Evolutionary conservation across 2,888 invertebrate species (phyloP).

Genomic region (Drosophila longiperda): DNA sequence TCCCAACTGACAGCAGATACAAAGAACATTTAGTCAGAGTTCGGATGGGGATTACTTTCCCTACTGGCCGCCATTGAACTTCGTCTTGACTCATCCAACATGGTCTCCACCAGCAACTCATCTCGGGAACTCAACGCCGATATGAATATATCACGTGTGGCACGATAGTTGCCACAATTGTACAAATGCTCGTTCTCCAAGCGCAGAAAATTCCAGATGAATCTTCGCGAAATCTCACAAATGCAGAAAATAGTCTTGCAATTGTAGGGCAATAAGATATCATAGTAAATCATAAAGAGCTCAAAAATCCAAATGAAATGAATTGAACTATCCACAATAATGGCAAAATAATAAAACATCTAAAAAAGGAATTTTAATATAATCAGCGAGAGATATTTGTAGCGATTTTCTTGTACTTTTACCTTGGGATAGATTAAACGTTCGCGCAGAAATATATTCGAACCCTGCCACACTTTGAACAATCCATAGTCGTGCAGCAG

Average conservation of each 20-base stretch:
- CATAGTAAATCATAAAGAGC: constrained; percentile 91
- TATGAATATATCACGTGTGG: constrained; percentile 97
- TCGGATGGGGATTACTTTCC: no score
- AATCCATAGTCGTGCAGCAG: constrained; percentile 99
- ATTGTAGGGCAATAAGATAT: constrained; percentile 89
- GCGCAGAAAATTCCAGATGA: constrained; percentile 99
- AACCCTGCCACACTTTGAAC: constrained; percentile 93
- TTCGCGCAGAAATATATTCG: constrained; percentile 94
- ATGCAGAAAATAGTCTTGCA: constrained; percentile 92
- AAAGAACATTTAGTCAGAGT: not conserved
- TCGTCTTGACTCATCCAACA: constrained; percentile 93
- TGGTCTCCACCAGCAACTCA: constrained; percentile 92
- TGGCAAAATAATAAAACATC: constrained; percentile 93
- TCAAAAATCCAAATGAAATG: constrained; percentile 96
- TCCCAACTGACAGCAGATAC: no score
- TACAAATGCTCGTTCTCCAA: constrained; percentile 99
- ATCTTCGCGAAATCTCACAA: constrained; percentile 93
- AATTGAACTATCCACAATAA: constrained; percentile 95
- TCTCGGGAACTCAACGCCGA: constrained; percentile 93
- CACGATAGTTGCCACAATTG: constrained; percentile 98
- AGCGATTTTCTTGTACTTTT: constrained; percentile 73
- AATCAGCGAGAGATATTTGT: not conserved
- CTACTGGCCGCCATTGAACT: not conserved
- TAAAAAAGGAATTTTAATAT: constrained; percentile 83
- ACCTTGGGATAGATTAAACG: constrained; percentile 97